Percentiles rank a stretch among this genome's conserved stretches.
Conservation (phyloP, 1,140 invertebrate species). For the Atta texana region DNA sequence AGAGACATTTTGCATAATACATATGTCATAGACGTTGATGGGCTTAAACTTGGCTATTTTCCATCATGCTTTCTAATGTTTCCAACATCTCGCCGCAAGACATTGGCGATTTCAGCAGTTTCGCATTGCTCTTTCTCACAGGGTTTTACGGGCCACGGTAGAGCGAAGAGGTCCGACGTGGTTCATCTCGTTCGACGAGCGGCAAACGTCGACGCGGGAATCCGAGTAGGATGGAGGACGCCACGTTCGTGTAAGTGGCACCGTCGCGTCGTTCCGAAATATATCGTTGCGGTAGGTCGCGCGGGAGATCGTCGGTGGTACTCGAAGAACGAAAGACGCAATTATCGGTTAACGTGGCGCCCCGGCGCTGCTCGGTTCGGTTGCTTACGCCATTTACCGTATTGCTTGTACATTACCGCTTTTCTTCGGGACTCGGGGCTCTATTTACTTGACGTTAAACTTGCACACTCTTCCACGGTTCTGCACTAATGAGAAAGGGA, state of each 20-base stretch:
- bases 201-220: constrained; percentile 60
- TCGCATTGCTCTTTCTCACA: constrained; percentile 49
- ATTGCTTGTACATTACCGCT: constrained; percentile 49
- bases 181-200: constrained; percentile 72
- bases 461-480: background rate
- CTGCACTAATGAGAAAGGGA: constrained; percentile 2
- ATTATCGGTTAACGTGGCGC: constrained; percentile 46
- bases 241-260: constrained; percentile 66
- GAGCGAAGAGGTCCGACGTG: constrained; percentile 65
- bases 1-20: constrained; percentile 1
- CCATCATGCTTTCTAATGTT: constrained; percentile 23
- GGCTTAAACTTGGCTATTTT: constrained; percentile 31
- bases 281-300: constrained; percentile 68
- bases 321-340: constrained; percentile 48
- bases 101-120: constrained; percentile 14
- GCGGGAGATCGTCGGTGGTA: constrained; percentile 33
- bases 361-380: constrained; percentile 16
- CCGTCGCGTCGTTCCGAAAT: constrained; percentile 62
- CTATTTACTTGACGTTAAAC: constrained; percentile 13
- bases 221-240: constrained; percentile 29
- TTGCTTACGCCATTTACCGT: constrained; percentile 41
- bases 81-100: constrained; percentile 13
- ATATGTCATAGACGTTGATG: background rate
- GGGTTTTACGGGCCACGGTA: constrained; percentile 63
- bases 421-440: constrained; percentile 25